Evolutionary conservation across 2,113 vertebrate species (phyloP), one percentile per base, ranked within the genome.

Genomic region (Myrmecophaga tridactyla): DNA sequence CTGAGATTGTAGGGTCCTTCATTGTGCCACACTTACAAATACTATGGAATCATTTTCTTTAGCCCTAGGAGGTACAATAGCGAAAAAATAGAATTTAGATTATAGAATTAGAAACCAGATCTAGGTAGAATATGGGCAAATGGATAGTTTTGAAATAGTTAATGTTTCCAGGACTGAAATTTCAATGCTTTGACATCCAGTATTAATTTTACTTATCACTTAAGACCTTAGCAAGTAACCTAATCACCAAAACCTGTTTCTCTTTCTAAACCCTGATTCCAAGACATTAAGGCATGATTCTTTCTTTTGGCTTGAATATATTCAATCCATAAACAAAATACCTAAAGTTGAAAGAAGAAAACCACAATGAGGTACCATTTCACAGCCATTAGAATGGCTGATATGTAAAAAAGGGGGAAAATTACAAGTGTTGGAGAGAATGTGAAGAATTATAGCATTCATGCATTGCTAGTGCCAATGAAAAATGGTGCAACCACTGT

Each of bases 221-320:
- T 69, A 18, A 11, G 18, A 84, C 34, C 67, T 77, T 62, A 81
- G 25, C 31, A 90, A 88, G 58, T 60, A 48, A 53, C 48, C 69
- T 27, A 31, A 53, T 10, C 41, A 18, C 20, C 41, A 75, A 84
- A 85, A 91, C 65, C 27, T n/a, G n/a, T n/a, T n/a, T n/a, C n/a
- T n/a, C 7, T 58, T 89, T 88, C 69, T 96, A 18, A 72, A 9
- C 20, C 3, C 36, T 75, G 10, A 53, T 1, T n/a, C 17, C 39
- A 48, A 76, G 7, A 10, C 85, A 60, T 62, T 89, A 39, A 75
- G 27, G 86, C 17, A 18, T 20, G 6, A 73, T 46, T 75, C 60
- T 75, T 53, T 46, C 60, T 83, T 90, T 90, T 62, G 39, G 7
- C 27, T 75, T 86, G 48, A 96, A 76, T n/a, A 53, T 95, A 56